Base-by-base conservation (phyloP, 2,888 invertebrate genomes). In the Andrena dorsata region DNA sequence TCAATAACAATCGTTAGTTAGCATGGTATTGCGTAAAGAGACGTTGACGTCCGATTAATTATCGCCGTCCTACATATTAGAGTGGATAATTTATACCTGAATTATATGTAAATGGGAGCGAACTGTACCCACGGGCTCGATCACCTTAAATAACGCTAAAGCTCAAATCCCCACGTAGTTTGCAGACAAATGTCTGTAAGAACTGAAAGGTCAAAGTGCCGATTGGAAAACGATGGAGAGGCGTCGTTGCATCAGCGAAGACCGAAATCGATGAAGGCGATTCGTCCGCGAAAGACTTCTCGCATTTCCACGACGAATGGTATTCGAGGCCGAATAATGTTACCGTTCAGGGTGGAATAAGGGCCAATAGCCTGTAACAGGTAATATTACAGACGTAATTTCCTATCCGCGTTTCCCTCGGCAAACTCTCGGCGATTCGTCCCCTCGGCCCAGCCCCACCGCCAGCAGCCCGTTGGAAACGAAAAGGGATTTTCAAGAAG, bases 371-470 rank as follows among this genome's bases (percentile, higher is more conserved):
- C 63, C 76, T 51, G 71, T 76, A 76, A 81, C 82, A 56, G 70
- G 82, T 81, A 76, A 82, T 82, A 82, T 82, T 68, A 71, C 82
- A 81, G 82, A 81, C 82, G 82, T 76, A 81, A 82, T 82, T 82
- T 82, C 82, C 82, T 49, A 60, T 75, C 69, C 26, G 56, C 60
- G 82, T 49, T 47, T 70, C 51, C 58, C 16, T 41, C 66, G n/a
- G 68, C 64, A 74, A 69, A 69, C 65, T 49, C 66, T 6, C 20
- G 49, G 26, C 7, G 63, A 69, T n/a, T 23, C 47, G 41, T 28
- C 60, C 7, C 7, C 16, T 13, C n/a, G 20, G 41, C 20, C 2
- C 26, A 16, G 6, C 23, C 16, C 41, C 5, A 16, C 41, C 41
- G 13, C 56, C 56, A 56, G 56, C 26, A 23, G 10, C 10, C 10